These are phyloP conservation scores for Bursaphelenchus mucronatus DNA, from an alignment of 1,140 invertebrate species.

Conservation along the genomic window DNA sequence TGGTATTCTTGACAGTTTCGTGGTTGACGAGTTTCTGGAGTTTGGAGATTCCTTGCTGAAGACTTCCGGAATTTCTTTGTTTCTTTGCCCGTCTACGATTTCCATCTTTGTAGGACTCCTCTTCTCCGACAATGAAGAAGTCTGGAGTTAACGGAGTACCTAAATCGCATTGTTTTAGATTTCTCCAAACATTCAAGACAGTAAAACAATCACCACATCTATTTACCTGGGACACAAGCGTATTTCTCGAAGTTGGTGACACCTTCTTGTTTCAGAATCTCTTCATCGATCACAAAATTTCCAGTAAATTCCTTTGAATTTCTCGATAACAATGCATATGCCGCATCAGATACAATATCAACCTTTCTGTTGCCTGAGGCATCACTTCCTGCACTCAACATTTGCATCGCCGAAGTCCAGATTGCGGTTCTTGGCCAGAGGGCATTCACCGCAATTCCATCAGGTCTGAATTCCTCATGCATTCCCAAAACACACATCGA, in stretches of 20 bases:
- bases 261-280: slow-evolving; percentile 74
- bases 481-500: slow-evolving; percentile 92
- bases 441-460: slow-evolving; percentile 86
- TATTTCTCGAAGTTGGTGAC: slow-evolving; percentile 83
- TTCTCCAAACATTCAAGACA: background rate
- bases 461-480: slow-evolving; percentile 79
- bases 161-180: slow-evolving; percentile 16
- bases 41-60: too few species aligned
- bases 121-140: slow-evolving; percentile 77
- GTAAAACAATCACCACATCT: slow-evolving; percentile 14
- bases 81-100: too few species aligned
- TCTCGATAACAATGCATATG: slow-evolving; percentile 78
- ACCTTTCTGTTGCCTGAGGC: slow-evolving; percentile 70
- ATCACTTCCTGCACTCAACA: slow-evolving; percentile 1
- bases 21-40: too few species aligned
- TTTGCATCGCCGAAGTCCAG: slow-evolving; percentile 21
- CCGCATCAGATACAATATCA: slow-evolving; percentile 78
- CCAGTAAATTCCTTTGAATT: slow-evolving; percentile 77
- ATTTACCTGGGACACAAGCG: slow-evolving; percentile 70
- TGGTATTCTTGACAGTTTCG: too few species aligned
- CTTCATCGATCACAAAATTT: slow-evolving; percentile 89
- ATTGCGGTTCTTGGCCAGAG: slow-evolving; percentile 68
- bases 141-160: slow-evolving; percentile 71
- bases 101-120: too few species aligned
- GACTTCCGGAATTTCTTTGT: too few species aligned